These are phyloP conservation scores for Barbus barbus DNA, from an alignment of 2,113 vertebrate species.

Conservation along the genomic window DNA sequence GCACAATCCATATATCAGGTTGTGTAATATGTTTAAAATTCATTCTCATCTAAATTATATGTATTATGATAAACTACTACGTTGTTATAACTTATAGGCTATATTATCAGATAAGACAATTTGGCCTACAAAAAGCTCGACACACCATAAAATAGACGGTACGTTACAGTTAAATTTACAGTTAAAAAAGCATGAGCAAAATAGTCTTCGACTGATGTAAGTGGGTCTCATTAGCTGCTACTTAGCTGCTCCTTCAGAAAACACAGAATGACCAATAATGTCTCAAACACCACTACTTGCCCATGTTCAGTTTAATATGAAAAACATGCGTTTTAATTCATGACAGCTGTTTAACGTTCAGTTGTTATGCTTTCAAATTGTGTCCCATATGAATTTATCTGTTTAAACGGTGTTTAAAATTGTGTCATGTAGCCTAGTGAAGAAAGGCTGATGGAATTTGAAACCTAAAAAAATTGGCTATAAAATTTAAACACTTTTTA, in stretches of 20 bases:
- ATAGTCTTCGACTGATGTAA: background rate
- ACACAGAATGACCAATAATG: background rate
- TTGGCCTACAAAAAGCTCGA: background rate
- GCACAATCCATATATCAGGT: background rate
- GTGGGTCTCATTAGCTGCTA: background rate
- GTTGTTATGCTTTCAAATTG: too few species aligned
- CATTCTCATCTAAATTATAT: background rate
- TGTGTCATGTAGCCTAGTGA: background rate
- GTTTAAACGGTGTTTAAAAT: background rate
- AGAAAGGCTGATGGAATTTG: background rate
- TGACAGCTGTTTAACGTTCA: background rate
- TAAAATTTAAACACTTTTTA: background rate
- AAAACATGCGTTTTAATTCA: background rate
- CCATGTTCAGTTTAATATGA: background rate
- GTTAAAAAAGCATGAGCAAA: background rate
- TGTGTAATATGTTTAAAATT: background rate
- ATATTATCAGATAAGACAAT: too few species aligned
- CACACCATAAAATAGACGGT: background rate
- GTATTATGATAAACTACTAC: background rate
- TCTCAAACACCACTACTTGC: background rate
- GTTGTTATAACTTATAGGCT: background rate
- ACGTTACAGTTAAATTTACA: background rate
- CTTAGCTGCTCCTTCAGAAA: background rate
- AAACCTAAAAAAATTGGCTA: background rate
- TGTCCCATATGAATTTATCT: background rate